Base-by-base conservation (phyloP, 92 coral and sea anemone species). In the Phenganax subtilis region DNA sequence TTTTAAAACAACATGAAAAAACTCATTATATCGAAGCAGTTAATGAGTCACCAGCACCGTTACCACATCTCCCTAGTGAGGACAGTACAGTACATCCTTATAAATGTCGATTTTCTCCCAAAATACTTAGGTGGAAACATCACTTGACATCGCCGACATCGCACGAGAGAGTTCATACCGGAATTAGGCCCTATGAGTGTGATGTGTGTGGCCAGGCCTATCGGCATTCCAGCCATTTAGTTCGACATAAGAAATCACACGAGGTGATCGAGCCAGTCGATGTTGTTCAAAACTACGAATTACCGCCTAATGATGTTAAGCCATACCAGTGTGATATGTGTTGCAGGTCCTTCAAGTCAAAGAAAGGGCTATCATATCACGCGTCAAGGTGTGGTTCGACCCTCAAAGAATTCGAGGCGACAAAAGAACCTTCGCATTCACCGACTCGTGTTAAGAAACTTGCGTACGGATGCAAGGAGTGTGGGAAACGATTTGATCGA, bases 401-500 rank as follows among this genome's bases (percentile, higher is more conserved):
- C 31, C 53, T 20, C 8, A 11, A 9, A 10, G 15, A 68, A 10
- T 30, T 28, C 17, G 47, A 68, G 16, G 53, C 15, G 10, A 37
- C 53, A 68, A 68, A 68, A 68, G 44, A 20, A 68, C 54, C 16
- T 52, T 9, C 52, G 3, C 14, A 2, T 7, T 15, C 47, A 68
- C 31, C 12, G 73, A 68, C 73, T n/a, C 12, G n/a, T 68, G 16
- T 29, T 3, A 27, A 37, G 30, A 37, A 25, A 1, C 12, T 29
- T 28, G 54, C 54, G 12, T n/a, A 68, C 54, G 53, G 47, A 6
- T 68, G 73, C 54, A 68, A 68, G 53, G 53, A 68, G 16, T 68
- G 73, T 68, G 73, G 73, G 53, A 68, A 68, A 20, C 73, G 16
- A 68, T 68, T 68, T 30, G 73, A 68, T 28, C 73, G 73, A 37